A percentile compares a stretch with the other conserved stretches of the same genome.
phyloP scores from a whole-genome alignment of 2,888 invertebrate genomes.

The Drosophila conformis region DNA sequence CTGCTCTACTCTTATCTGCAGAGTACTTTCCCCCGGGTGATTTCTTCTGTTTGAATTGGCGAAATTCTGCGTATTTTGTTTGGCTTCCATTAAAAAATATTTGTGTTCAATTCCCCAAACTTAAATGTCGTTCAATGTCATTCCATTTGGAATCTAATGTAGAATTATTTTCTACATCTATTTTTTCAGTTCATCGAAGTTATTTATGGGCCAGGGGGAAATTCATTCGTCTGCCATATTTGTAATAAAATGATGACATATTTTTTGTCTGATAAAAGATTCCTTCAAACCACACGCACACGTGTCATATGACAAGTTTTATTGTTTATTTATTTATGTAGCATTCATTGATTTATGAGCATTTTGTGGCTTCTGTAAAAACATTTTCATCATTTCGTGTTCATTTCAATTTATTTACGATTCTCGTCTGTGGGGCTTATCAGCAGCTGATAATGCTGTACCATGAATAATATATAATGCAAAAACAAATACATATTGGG shows the following conservation, averaged over 20 bases:
- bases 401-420: slow-evolving; percentile 30
- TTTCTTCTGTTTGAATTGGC: slow-evolving; percentile 10
- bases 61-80: slow-evolving; percentile 14
- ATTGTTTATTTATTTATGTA: slow-evolving; percentile 31
- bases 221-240: slow-evolving; percentile 22
- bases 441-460: slow-evolving; percentile 48
- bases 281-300: slow-evolving; percentile 14
- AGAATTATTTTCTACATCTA: slow-evolving; percentile 3
- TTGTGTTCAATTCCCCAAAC: slow-evolving; percentile 2
- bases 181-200: slow-evolving; percentile 20
- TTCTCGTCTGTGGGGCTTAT: slow-evolving; percentile 39
- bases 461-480: slow-evolving; percentile 43
- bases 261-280: slow-evolving; percentile 3
- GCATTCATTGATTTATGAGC: slow-evolving; percentile 46
- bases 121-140: background rate
- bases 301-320: slow-evolving; percentile 16
- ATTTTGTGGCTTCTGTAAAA: slow-evolving; percentile 34
- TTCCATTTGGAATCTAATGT: background rate
- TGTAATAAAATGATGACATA: slow-evolving; percentile 9
- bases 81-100: slow-evolving; percentile 29
- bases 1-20: slow-evolving; percentile 23
- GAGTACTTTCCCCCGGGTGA: slow-evolving; percentile 37
- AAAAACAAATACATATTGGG: slow-evolving; percentile 29
- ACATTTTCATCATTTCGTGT: slow-evolving; percentile 31
- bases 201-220: slow-evolving; percentile 25